Conservation (phyloP, 2,113 vertebrate species). For the Microtus oregoni region DNA sequence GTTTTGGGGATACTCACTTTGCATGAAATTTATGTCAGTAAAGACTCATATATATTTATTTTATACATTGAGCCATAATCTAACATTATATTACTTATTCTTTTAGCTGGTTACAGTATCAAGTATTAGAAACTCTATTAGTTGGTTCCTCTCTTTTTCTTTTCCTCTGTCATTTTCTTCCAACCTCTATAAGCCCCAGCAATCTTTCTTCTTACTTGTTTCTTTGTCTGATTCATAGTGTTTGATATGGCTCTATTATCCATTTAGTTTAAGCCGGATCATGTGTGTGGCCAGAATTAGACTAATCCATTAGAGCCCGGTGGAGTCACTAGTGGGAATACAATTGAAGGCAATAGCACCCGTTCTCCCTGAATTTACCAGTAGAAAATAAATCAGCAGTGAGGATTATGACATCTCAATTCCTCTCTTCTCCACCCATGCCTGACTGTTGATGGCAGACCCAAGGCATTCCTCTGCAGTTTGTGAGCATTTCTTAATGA, state of each 20-base stretch:
- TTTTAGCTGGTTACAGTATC: not conserved
- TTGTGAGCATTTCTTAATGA: not conserved
- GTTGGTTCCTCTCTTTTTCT: not conserved
- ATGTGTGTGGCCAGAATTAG: not conserved
- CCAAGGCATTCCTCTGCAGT: not conserved
- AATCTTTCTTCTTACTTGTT: not conserved
- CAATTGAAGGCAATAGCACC: not conserved
- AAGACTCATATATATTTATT: not conserved
- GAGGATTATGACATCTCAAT: not conserved
- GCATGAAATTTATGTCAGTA: not conserved
- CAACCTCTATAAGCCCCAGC: accelerated
- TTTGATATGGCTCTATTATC: not conserved
- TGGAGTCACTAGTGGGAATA: not conserved
- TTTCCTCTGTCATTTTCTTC: not conserved
- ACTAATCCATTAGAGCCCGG: no score
- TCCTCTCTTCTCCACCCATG: not conserved
- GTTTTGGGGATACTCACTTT: not conserved
- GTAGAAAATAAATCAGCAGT: not conserved
- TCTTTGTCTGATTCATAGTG: no score
- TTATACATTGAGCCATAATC: not conserved
- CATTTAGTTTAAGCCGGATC: not conserved
- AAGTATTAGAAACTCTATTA: not conserved
- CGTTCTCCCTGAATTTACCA: not conserved
- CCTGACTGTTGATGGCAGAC: not conserved
- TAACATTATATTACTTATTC: not conserved